phyloP scores from a whole-genome alignment of 92 coral and sea anemone species.

The Zoanthus solanderi region DNA sequence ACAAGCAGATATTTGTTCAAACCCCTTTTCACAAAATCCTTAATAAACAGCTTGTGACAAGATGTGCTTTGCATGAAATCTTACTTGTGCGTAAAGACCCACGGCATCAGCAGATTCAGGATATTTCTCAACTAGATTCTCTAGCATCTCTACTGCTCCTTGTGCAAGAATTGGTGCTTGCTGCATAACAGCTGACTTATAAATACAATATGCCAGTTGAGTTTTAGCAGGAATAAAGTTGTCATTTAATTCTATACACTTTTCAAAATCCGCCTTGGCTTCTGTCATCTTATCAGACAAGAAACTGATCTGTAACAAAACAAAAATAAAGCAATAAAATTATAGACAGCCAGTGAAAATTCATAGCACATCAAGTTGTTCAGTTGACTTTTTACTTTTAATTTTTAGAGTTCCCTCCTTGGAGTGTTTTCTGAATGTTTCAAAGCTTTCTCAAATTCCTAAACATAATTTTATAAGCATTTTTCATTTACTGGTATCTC shows the following conservation, averaged over 20 bases:
- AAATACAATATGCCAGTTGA: constrained; percentile 93
- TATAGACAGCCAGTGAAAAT: not conserved
- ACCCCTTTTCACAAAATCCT: no score
- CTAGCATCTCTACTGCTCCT: constrained; percentile 90
- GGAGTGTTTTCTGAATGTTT: no score
- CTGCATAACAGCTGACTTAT: constrained; percentile 88
- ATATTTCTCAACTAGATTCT: constrained; percentile 70
- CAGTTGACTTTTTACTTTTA: no score
- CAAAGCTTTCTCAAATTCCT: no score
- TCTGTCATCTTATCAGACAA: constrained; percentile 87
- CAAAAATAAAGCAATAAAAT: not conserved
- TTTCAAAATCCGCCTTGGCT: constrained; percentile 94
- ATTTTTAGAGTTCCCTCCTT: no score
- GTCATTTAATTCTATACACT: constrained; percentile 81
- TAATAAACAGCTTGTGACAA: no score
- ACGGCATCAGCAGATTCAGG: constrained; percentile 91
- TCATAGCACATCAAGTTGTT: no score
- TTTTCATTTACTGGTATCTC: no score
- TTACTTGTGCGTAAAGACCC: constrained; percentile 96
- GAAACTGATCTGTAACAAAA: constrained; percentile 74
- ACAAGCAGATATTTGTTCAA: no score
- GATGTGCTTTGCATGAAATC: not conserved
- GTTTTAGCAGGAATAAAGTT: constrained; percentile 90
- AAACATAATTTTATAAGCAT: no score
- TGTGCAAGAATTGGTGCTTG: constrained; percentile 86